phyloP scores from a whole-genome alignment of 2,113 vertebrate genomes.

The mouse (Mus musculus) region DNA sequence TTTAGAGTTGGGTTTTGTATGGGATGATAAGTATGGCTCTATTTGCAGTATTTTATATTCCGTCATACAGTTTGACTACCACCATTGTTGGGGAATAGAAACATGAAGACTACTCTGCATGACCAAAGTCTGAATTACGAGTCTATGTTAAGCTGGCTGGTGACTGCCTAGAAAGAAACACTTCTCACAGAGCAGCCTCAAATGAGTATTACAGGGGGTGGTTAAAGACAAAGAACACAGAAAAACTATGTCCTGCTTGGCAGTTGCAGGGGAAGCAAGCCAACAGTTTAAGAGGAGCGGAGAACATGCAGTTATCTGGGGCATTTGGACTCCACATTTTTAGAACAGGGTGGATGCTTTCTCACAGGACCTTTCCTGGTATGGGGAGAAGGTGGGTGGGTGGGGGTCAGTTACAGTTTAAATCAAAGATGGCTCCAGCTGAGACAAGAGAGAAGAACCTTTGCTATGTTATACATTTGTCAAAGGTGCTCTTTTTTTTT shows the following conservation, averaged over 20 bases:
- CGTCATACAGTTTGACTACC: not conserved
- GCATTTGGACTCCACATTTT: not conserved
- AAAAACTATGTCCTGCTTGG: not conserved
- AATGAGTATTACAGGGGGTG: not conserved
- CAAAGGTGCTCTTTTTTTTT: not conserved
- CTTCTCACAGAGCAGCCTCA: not conserved
- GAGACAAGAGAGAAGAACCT: not conserved
- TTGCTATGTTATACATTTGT: not conserved
- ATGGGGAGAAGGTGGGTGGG: fast-evolving
- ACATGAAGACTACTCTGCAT: not conserved
- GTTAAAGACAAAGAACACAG: not conserved
- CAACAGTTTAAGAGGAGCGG: not conserved
- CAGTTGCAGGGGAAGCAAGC: not conserved
- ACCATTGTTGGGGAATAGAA: not conserved
- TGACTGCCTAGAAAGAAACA: not conserved
- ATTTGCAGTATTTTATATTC: not conserved
- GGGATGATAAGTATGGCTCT: not conserved
- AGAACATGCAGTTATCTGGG: not conserved
- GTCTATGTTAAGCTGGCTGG: not conserved
- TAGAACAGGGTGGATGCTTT: not conserved
- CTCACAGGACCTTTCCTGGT: not conserved
- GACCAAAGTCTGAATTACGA: not conserved
- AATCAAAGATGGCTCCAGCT: not conserved
- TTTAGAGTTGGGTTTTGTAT: not conserved
- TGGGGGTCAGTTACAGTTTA: not conserved